Conservation (phyloP, 2,113 vertebrate species). For the Eolophus roseicapilla region DNA sequence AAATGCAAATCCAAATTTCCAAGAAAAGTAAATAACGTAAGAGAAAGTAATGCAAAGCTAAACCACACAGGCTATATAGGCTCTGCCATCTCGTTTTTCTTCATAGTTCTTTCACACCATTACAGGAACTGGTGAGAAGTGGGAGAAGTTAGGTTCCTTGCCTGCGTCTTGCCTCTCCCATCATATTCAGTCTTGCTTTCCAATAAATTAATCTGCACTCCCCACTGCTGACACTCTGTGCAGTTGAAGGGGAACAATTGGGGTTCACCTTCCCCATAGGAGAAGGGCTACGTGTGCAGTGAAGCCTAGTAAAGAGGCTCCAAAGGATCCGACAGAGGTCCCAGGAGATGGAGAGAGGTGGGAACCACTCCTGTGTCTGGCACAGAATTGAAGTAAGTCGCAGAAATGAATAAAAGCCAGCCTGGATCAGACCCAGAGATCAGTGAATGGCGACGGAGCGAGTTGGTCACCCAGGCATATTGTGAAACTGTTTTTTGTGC, state of each 20-base stretch:
- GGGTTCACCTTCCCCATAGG: fast-evolving
- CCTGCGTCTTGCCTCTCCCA: not conserved
- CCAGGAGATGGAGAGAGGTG: not conserved
- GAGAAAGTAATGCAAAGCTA: not conserved
- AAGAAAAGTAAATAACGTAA: not conserved
- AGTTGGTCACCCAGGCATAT: not conserved
- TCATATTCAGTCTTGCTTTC: not conserved
- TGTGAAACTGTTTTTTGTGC: not conserved
- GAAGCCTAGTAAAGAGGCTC: not conserved
- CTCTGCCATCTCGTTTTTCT: not conserved
- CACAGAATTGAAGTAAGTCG: not conserved
- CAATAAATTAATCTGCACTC: not conserved
- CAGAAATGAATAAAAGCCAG: not conserved
- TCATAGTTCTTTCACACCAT: not conserved
- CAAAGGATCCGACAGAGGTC: not conserved
- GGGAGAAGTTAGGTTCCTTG: not conserved
- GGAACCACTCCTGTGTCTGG: not conserved
- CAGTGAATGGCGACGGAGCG: not conserved
- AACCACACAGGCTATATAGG: not conserved
- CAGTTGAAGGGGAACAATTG: not conserved
- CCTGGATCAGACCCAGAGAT: not conserved
- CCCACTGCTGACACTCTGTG: not conserved
- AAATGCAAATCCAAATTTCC: not conserved
- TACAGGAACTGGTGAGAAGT: not conserved
- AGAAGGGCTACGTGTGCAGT: fast-evolving